Conservation (phyloP, 2,113 vertebrate genomes). For the Silurus asotus region DNA sequence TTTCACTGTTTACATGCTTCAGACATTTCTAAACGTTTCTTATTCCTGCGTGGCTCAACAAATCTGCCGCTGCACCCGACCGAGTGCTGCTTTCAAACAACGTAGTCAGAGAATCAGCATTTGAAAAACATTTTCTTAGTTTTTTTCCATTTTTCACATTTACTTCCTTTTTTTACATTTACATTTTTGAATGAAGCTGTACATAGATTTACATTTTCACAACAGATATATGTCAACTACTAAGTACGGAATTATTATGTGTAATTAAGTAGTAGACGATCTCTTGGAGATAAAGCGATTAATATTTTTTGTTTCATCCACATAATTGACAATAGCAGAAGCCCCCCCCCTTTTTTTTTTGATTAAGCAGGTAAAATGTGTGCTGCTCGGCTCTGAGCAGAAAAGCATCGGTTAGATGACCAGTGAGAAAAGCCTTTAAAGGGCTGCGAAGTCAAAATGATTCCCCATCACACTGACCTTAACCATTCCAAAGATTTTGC, state of each 20-base stretch:
- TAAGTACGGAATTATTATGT: slow-evolving; percentile 1
- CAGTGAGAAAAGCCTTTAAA: slow-evolving; percentile 14
- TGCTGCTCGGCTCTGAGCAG: neutral
- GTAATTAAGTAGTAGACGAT: neutral
- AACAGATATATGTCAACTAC: neutral
- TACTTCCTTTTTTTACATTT: neutral
- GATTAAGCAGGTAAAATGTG: slow-evolving; percentile 3
- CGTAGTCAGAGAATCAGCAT: slow-evolving; percentile 8
- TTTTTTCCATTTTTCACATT: neutral
- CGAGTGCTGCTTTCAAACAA: neutral
- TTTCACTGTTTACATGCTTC: neutral
- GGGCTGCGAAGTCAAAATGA: slow-evolving; percentile 44
- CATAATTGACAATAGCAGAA: neutral
- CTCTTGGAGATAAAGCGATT: neutral
- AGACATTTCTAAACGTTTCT: neutral
- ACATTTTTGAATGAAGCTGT: neutral
- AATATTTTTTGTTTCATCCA: slow-evolving; percentile 9
- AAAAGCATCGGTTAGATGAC: neutral
- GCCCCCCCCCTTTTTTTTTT: neutral
- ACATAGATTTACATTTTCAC: neutral
- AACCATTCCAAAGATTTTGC: slow-evolving; percentile 42
- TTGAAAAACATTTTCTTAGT: neutral
- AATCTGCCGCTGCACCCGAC: slow-evolving; percentile 6
- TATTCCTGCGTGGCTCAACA: slow-evolving; percentile 11
- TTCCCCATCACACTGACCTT: slow-evolving; percentile 50